Conservation (phyloP, 2,113 vertebrate species). For the Thymallus thymallus region DNA sequence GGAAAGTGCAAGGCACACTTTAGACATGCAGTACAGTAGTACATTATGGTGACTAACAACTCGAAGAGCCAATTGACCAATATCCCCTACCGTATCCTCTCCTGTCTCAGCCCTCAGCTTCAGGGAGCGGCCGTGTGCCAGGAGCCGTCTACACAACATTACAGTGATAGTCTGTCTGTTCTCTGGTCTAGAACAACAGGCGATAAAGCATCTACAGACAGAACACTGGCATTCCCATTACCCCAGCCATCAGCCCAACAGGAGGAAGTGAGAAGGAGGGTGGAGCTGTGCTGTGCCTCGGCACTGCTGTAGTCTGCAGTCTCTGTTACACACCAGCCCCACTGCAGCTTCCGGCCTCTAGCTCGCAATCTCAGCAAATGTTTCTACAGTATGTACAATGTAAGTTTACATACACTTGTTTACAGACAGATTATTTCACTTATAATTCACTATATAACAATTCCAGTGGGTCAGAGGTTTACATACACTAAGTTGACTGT, state of each 20-base stretch:
- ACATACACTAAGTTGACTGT: too few relatives aligned
- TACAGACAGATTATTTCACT: too few relatives aligned
- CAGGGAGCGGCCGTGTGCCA: constrained; percentile 39
- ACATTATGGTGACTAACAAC: too few relatives aligned
- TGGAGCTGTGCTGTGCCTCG: too few relatives aligned
- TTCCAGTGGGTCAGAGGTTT: too few relatives aligned
- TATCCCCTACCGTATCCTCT: constrained; percentile 37
- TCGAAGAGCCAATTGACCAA: background rate
- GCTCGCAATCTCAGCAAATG: background rate
- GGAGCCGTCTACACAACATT: constrained; percentile 50
- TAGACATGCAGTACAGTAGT: background rate
- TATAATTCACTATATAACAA: too few relatives aligned
- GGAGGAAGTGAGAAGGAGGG: constrained; percentile 34
- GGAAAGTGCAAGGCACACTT: background rate
- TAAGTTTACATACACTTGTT: too few relatives aligned
- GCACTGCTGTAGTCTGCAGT: background rate
- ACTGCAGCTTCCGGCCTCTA: constrained; percentile 2
- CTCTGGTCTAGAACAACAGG: background rate
- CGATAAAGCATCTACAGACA: background rate
- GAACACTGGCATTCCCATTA: background rate
- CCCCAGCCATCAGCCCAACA: background rate
- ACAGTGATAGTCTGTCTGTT: background rate
- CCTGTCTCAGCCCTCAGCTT: constrained; percentile 35
- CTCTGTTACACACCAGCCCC: background rate
- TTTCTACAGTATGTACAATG: too few relatives aligned